These are phyloP conservation scores for Sympetrum striolatum DNA, from an alignment of 2,888 invertebrate genomes.

Conservation along the genomic window DNA sequence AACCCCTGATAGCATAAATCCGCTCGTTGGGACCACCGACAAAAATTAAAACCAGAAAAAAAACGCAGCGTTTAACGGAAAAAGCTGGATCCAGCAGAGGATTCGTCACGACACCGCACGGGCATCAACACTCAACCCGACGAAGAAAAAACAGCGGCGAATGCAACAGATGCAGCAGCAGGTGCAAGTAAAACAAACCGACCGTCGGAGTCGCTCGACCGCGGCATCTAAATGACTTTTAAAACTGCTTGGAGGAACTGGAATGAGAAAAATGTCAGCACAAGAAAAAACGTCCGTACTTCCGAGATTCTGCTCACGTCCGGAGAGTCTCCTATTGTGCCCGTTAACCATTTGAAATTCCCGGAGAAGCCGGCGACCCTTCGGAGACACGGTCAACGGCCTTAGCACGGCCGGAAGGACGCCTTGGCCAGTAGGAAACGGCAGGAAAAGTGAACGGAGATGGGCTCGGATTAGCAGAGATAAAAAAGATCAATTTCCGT, in stretches of 20 bases:
- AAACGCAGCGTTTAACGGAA: too few relatives aligned
- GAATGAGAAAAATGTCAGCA: neutral
- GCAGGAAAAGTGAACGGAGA: neutral
- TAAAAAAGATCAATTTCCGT: too few relatives aligned
- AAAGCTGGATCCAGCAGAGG: neutral
- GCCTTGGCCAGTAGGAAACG: neutral
- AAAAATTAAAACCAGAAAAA: too few relatives aligned
- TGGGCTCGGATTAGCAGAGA: neutral
- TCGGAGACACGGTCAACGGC: slow-evolving; percentile 18
- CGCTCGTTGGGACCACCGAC: too few relatives aligned
- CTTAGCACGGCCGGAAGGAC: neutral
- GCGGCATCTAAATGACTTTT: too few relatives aligned
- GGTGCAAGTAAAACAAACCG: neutral
- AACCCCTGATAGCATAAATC: too few relatives aligned
- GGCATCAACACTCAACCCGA: neutral
- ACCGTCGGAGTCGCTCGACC: too few relatives aligned
- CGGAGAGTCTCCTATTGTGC: neutral
- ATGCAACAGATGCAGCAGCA: neutral
- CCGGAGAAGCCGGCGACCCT: neutral
- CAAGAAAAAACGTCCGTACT: neutral
- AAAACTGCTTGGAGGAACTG: neutral
- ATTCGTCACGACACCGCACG: neutral
- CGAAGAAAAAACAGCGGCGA: neutral
- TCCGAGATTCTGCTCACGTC: neutral
- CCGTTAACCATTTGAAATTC: slow-evolving; percentile 41